Percentiles rank a stretch among this genome's conserved stretches.
Evolutionary conservation across 2,113 vertebrate species (phyloP).

Genomic region (Rhipidura dahli): DNA sequence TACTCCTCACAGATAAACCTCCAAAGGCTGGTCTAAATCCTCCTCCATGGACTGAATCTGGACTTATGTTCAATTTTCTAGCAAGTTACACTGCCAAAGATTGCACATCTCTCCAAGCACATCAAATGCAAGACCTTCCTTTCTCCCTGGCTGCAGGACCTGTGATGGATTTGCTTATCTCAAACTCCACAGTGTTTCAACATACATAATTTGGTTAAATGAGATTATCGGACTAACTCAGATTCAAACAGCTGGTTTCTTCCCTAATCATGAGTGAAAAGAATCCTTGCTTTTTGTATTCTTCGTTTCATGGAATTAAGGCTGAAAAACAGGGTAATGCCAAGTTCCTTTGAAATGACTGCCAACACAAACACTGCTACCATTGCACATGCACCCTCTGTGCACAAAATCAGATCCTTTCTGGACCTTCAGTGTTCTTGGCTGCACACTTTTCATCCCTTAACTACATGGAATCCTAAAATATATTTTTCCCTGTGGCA

Average conservation of each 20-base stretch:
- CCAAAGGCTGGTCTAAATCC: not conserved
- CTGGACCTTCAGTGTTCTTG: not conserved
- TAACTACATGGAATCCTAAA: not conserved
- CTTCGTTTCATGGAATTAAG: not conserved
- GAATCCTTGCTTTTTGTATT: not conserved
- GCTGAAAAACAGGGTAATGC: not conserved
- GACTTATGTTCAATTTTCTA: not conserved
- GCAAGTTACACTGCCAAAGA: not conserved
- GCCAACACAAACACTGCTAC: not conserved
- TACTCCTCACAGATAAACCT: not conserved
- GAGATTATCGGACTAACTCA: not conserved
- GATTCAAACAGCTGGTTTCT: not conserved
- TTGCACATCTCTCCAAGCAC: not conserved
- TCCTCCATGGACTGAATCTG: not conserved
- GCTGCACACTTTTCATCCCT: not conserved
- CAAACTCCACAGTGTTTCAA: not conserved
- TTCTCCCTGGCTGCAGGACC: not conserved
- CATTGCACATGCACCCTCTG: not conserved
- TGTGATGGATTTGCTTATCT: conserved; percentile 3
- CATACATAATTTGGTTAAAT: conserved; percentile 18
- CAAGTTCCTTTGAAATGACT: not conserved
- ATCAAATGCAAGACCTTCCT: not conserved
- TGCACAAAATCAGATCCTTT: not conserved
- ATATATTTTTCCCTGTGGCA: not conserved
- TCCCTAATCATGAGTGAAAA: not conserved